Evolutionary conservation across 1,140 invertebrate genomes (phyloP), one percentile per base, ranked within the genome.

Genomic region (Patella vulgata): DNA sequence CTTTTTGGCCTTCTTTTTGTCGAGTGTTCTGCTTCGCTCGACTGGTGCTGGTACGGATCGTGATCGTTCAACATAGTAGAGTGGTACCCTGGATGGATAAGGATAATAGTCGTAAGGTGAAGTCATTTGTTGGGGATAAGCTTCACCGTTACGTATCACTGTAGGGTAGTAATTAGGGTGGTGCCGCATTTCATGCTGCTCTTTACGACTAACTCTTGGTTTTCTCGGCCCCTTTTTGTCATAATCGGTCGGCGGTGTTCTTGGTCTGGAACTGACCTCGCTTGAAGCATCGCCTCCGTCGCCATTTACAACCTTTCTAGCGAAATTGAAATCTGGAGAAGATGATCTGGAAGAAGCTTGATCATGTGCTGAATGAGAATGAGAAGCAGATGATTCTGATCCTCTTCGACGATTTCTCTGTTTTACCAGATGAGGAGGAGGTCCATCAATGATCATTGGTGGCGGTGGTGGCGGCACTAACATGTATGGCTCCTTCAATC

Each of bases 221-320:
- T 44, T n/a, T 14, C 63, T n/a, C 9, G 51, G 43, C 44, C 59
- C 62, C 12, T 33, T 28, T 28, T 44, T 12, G 14, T 78, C 76
- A 59, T 81, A 79, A 54, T 81, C 79, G 9, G 68, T 69, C 5
- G 79, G 75, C 14, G 79, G 79, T 1, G 74, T 78, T 36, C 48
- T 63, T 0, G 78, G 77, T 54, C 78, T 42, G 21, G 68, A 70
- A 36, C 62, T 63, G 21, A 62, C 60, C 23, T 60, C 65, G 25
- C 57, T 59, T 12, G 73, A 75, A 23, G 46, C 51, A 17, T 75
- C 74, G 28, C 60, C 63, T 6, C 65, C 64, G 1, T 62, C 33
- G 25, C 63, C 68, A 31, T 66, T 63, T 44, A 61, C 25, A 25
- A 56, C 17, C 12, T 31, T 19, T 23, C 39, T 50, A 39, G 43